Evolutionary conservation across 2,888 invertebrate genomes (phyloP).

Genomic region (Colletes collaris): DNA sequence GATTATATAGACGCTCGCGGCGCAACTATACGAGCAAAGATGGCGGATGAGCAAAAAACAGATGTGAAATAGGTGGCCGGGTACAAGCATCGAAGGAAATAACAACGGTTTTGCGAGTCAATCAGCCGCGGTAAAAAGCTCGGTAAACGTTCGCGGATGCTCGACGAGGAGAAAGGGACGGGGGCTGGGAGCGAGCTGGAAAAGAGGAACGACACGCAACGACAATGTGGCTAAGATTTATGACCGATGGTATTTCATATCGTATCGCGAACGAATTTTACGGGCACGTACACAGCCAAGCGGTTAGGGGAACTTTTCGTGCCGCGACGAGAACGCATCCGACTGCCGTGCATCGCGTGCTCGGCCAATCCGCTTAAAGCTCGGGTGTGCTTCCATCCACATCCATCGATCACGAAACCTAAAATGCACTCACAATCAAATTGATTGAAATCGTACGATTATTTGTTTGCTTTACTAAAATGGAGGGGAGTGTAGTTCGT

Average conservation of each 20-base stretch:
- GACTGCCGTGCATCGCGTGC: conserved; percentile 41
- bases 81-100: background rate
- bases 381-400: background rate
- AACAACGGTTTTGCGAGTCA: conserved; percentile 26
- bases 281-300: conserved; percentile 52
- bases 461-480: background rate
- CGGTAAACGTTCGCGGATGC: conserved; percentile 11
- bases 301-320: conserved; percentile 32
- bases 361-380: conserved; percentile 11
- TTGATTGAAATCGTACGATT: background rate
- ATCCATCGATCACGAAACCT: conserved; percentile 15
- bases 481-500: no score
- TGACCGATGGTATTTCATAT: conserved; percentile 76
- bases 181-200: conserved; percentile 33
- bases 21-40: no score
- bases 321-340: conserved; percentile 23
- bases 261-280: conserved; percentile 69
- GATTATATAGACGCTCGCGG: no score
- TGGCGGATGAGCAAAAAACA: conserved; percentile 8
- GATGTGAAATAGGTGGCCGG: conserved; percentile 3
- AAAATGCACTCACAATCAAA: background rate
- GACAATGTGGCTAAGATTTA: conserved; percentile 77
- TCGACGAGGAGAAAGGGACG: conserved; percentile 28
- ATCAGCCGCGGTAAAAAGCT: conserved; percentile 36
- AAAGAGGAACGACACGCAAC: conserved; percentile 64